phyloP scores from a whole-genome alignment of 2,797 vertebrate genomes.

The Tauraco hartlaubi region DNA sequence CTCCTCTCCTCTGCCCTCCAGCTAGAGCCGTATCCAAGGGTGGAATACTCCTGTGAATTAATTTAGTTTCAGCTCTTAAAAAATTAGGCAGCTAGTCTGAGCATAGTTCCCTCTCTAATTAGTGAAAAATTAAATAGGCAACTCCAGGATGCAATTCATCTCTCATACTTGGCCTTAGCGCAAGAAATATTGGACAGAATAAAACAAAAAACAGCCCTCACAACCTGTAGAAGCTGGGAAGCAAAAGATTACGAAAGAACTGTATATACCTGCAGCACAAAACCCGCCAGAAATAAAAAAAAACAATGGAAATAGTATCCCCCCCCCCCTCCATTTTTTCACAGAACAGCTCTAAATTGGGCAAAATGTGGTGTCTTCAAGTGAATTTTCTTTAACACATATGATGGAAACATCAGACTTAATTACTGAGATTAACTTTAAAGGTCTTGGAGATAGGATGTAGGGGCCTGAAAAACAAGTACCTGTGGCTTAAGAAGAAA shows the following conservation, averaged over 20 bases:
- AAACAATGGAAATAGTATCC: not conserved
- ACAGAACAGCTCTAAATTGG: not conserved
- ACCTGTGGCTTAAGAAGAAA: not conserved
- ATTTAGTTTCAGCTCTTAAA: not conserved
- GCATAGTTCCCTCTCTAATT: not conserved
- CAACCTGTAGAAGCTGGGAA: not conserved
- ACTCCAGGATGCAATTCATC: not conserved
- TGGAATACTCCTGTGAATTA: not conserved
- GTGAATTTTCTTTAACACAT: not conserved
- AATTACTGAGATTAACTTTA: not conserved
- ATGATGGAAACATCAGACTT: not conserved
- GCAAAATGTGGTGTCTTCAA: not conserved
- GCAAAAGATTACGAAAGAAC: not conserved
- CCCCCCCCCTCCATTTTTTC: not conserved
- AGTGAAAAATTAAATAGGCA: not conserved
- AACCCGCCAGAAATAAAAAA: fast-evolving
- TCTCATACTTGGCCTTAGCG: not conserved
- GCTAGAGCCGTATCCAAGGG: not conserved
- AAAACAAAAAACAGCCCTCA: not conserved
- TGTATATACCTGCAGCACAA: not conserved
- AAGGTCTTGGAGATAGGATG: not conserved
- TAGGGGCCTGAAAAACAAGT: not conserved
- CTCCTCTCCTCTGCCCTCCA: not conserved
- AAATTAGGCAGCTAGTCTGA: not conserved
- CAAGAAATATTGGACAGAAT: not conserved